These are phyloP conservation scores for Anguilla marmorata DNA, from an alignment of 2,797 vertebrate genomes.

Conservation along the genomic window DNA sequence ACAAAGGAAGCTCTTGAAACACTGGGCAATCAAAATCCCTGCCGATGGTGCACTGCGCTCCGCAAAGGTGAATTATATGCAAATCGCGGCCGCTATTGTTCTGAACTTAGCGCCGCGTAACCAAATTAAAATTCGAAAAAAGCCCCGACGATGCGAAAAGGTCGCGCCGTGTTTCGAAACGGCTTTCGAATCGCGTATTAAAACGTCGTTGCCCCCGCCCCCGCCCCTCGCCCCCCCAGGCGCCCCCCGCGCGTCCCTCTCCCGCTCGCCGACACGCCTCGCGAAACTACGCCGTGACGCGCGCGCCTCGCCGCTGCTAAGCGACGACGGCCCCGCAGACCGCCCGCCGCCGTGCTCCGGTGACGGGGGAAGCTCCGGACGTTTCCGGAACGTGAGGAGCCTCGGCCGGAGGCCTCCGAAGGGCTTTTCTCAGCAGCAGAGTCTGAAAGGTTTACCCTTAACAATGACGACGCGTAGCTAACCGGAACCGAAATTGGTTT, in stretches of 20 bases:
- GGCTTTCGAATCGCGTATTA: slow-evolving; percentile 71
- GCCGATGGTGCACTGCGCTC: slow-evolving; percentile 36
- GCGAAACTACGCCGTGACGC: neutral
- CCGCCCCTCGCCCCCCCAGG: neutral
- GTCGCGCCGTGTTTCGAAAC: slow-evolving; percentile 58
- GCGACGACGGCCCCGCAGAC: neutral
- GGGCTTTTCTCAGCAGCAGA: neutral
- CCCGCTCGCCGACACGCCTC: neutral
- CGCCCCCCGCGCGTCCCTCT: neutral
- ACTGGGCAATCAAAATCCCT: slow-evolving; percentile 12
- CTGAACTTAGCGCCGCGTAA: slow-evolving; percentile 22
- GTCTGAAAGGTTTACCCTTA: neutral
- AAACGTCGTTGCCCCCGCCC: slow-evolving; percentile 55
- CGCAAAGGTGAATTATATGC: slow-evolving; percentile 17
- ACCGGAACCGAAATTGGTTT: neutral
- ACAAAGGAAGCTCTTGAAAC: neutral
- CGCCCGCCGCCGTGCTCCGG: neutral
- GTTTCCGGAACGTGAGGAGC: neutral
- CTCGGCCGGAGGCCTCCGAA: neutral
- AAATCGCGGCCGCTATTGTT: slow-evolving; percentile 39
- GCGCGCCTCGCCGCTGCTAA: neutral
- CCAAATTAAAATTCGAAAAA: slow-evolving; percentile 63
- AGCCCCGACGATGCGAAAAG: slow-evolving; percentile 51
- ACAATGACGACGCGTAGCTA: neutral
- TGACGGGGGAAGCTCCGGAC: neutral